A percentile compares a stretch with the other conserved stretches of the same genome.
Conservation (phyloP, 2,888 invertebrate species). For the Lordiphosa fenestrarum region DNA sequence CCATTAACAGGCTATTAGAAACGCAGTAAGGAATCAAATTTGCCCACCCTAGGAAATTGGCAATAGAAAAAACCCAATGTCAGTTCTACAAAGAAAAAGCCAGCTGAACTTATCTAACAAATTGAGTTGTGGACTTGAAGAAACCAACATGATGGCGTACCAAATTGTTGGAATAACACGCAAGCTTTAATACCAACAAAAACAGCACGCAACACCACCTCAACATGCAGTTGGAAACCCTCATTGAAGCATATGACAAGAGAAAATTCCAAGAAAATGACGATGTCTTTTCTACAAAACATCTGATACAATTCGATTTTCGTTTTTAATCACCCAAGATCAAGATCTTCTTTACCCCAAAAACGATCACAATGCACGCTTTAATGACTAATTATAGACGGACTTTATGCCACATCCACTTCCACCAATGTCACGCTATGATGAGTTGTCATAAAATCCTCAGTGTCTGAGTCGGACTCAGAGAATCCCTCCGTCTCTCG, state of each 20-base stretch:
- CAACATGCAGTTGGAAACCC: constrained; percentile 22
- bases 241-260: constrained; percentile 50
- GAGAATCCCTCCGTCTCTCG: constrained; percentile 9
- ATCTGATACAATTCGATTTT: constrained; percentile 42
- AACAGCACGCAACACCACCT: constrained; percentile 21
- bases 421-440: constrained; percentile 66
- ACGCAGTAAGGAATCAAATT: constrained; percentile 33
- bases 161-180: constrained; percentile 42
- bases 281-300: constrained; percentile 33
- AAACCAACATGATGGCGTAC: constrained; percentile 53
- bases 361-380: constrained; percentile 70
- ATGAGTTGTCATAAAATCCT: constrained; percentile 77
- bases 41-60: constrained; percentile 8
- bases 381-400: constrained; percentile 77
- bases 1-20: constrained; percentile 66
- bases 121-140: constrained; percentile 49
- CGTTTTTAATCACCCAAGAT: constrained; percentile 27
- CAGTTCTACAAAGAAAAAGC: constrained; percentile 18
- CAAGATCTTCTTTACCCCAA: constrained; percentile 18
- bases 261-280: constrained; percentile 18
- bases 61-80: constrained; percentile 8
- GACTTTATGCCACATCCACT: constrained; percentile 32
- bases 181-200: constrained; percentile 21
- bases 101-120: constrained; percentile 21
- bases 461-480: constrained; percentile 36